A percentile compares a stretch with the other conserved stretches of the same genome.
phyloP scores from a whole-genome alignment of 2,797 vertebrate species.

The Odontamblyopus lacepedii region DNA sequence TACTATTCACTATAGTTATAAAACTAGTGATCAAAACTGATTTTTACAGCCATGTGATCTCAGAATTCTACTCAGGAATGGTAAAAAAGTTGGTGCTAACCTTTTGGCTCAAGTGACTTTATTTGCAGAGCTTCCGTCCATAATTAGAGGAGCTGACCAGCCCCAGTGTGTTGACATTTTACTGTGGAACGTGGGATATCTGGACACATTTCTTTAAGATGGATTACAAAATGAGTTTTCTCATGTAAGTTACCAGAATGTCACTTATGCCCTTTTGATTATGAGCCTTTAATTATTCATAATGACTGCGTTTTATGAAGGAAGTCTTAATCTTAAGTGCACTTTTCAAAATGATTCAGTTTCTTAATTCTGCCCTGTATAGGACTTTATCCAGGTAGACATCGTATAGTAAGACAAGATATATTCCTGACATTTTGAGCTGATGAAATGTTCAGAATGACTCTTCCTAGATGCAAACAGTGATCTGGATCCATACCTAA shows the following conservation, averaged over 20 bases:
- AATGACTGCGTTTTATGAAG: not conserved
- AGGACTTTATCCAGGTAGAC: too few relatives aligned
- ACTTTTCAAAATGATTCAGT: constrained; percentile 3
- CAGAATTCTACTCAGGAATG: not conserved
- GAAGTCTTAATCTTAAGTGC: constrained; percentile 1
- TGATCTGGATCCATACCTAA: not conserved
- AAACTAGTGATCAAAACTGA: not conserved
- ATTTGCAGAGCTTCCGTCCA: too few relatives aligned
- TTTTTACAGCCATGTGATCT: not conserved
- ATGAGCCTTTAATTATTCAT: not conserved
- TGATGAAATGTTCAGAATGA: too few relatives aligned
- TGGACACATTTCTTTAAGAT: too few relatives aligned
- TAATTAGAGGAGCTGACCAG: too few relatives aligned
- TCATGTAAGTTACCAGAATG: not conserved
- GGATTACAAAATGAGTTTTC: not conserved
- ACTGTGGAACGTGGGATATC: too few relatives aligned
- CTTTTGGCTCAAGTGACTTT: not conserved
- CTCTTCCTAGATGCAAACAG: too few relatives aligned
- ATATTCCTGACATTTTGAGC: too few relatives aligned
- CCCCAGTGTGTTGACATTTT: too few relatives aligned
- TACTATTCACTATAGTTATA: too few relatives aligned
- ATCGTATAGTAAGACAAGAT: not conserved
- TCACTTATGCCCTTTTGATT: not conserved
- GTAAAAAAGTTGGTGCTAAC: not conserved
- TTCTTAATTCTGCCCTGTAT: not conserved